These are phyloP conservation scores for Sarcophaga peregrina DNA, from an alignment of 1,140 invertebrate species.

Conservation along the genomic window DNA sequence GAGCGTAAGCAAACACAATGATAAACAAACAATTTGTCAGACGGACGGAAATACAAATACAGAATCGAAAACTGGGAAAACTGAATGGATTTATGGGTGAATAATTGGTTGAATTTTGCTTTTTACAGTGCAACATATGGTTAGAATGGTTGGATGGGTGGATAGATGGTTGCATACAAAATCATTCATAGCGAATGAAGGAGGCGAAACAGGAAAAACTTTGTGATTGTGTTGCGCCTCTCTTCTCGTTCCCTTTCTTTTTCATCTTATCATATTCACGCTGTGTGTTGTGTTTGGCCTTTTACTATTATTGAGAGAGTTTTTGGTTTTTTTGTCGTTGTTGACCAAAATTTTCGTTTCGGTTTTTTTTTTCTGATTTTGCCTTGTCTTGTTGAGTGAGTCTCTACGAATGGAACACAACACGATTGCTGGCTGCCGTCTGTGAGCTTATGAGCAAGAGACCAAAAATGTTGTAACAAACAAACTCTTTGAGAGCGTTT, in stretches of 20 bases:
- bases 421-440: neutral
- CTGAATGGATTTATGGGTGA: neutral
- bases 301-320: slow-evolving; percentile 11
- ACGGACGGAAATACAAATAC: neutral
- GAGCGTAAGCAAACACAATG: neutral
- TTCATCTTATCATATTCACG: neutral
- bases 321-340: neutral
- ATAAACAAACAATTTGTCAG: neutral
- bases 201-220: neutral
- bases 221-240: neutral
- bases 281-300: neutral
- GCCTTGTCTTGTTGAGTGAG: neutral
- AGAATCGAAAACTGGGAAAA: slow-evolving; percentile 7
- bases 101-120: neutral
- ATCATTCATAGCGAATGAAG: neutral
- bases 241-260: neutral
- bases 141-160: neutral
- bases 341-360: no score
- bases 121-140: neutral
- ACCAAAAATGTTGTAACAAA: neutral
- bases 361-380: neutral
- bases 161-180: neutral
- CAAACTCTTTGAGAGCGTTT: neutral
- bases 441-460: neutral
- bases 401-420: neutral